phyloP scores from a whole-genome alignment of 2,888 invertebrate species.

The Chromoteleia sp. region DNA sequence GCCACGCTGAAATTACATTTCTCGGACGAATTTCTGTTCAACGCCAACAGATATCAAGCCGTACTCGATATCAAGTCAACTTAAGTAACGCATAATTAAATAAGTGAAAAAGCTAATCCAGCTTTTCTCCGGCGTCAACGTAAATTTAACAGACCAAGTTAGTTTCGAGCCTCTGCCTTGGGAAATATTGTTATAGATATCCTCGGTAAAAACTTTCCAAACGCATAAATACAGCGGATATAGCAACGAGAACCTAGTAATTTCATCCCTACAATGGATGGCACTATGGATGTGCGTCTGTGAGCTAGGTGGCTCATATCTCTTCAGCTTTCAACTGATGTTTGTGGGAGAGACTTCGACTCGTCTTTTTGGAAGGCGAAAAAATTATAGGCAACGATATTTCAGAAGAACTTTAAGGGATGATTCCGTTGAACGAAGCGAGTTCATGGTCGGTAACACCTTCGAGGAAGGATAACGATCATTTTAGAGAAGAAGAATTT shows the following conservation, averaged over 20 bases:
- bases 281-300: constrained; percentile 23
- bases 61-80: too few species aligned
- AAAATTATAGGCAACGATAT: neutral
- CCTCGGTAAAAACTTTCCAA: constrained; percentile 17
- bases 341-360: constrained; percentile 11
- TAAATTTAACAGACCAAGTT: constrained; percentile 2
- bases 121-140: neutral
- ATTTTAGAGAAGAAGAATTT: too few species aligned
- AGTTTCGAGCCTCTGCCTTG: constrained; percentile 1
- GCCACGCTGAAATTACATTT: neutral
- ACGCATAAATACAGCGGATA: constrained; percentile 26
- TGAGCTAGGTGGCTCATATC: constrained; percentile 33
- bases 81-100: neutral
- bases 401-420: constrained; percentile 7
- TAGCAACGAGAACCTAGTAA: constrained; percentile 37
- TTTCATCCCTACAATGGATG: constrained; percentile 47
- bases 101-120: neutral
- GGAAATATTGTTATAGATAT: constrained; percentile 19
- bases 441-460: constrained; percentile 18
- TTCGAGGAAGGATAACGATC: too few species aligned
- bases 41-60: too few species aligned
- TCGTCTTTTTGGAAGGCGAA: constrained; percentile 9
- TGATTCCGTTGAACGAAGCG: neutral
- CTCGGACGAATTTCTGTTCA: neutral
- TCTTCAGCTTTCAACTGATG: constrained; percentile 25